A percentile compares a stretch with the other conserved stretches of the same genome.
These are phyloP conservation scores for Marmota flaviventris DNA, from an alignment of 2,113 vertebrate species.

Conservation along the genomic window DNA sequence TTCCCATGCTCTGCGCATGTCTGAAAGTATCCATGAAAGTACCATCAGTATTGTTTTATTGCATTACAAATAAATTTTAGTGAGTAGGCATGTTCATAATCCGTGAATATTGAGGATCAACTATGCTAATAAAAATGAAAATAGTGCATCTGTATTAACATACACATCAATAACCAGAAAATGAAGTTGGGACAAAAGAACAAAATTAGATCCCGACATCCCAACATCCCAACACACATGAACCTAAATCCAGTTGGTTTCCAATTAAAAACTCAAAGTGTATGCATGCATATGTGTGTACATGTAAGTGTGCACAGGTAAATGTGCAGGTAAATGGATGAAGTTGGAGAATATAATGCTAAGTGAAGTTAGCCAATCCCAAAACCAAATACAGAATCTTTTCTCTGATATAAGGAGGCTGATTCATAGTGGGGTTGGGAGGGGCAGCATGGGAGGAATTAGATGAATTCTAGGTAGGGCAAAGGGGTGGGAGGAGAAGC, in stretches of 20 bases:
- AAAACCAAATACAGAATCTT: too few species aligned
- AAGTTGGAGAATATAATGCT: too few species aligned
- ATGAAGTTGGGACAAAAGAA: background rate
- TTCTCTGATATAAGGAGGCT: too few species aligned
- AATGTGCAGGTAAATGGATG: too few species aligned
- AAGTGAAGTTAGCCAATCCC: too few species aligned
- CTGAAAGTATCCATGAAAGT: background rate
- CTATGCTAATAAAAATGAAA: background rate
- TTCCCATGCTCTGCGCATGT: background rate
- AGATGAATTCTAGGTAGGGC: too few species aligned
- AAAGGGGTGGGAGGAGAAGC: too few species aligned
- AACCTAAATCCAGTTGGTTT: constrained; percentile 48
- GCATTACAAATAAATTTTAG: background rate
- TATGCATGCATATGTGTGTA: background rate
- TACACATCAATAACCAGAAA: background rate
- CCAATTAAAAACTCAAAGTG: background rate
- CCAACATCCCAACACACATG: background rate
- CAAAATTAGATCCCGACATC: constrained; percentile 10
- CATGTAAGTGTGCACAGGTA: too few species aligned
- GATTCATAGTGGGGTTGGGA: too few species aligned
- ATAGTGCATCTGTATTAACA: background rate
- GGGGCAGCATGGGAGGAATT: too few species aligned
- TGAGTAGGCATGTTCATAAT: background rate
- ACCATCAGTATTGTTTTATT: background rate
- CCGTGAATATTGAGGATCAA: background rate